Evolutionary conservation across 2,113 vertebrate species (phyloP).

Genomic region (Anolis sagrei): DNA sequence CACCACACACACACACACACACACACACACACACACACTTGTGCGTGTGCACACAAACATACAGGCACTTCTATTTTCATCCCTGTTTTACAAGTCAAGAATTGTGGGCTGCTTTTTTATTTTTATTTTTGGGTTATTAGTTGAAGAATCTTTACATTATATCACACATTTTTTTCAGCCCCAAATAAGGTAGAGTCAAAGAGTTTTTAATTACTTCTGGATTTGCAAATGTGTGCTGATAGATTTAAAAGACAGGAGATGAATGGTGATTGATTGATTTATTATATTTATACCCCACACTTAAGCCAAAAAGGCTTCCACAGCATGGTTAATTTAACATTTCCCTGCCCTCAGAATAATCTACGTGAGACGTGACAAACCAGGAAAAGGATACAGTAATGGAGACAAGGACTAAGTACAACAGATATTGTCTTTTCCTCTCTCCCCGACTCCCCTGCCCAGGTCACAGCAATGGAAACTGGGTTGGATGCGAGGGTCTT

Average conservation of each 20-base stretch:
- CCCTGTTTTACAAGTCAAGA: constrained; percentile 28
- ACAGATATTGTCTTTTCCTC: too few species aligned
- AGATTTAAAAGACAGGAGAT: not conserved
- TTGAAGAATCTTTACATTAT: constrained; percentile 11
- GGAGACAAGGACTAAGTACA: too few species aligned
- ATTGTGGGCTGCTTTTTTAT: constrained; percentile 14
- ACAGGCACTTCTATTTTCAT: constrained; percentile 4
- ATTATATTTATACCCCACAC: too few species aligned
- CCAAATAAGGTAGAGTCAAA: not conserved
- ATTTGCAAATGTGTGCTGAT: not conserved
- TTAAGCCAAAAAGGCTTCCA: too few species aligned
- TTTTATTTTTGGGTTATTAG: constrained; percentile 5
- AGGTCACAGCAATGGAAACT: too few species aligned
- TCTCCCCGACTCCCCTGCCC: too few species aligned
- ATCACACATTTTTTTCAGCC: not conserved
- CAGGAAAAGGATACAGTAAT: too few species aligned
- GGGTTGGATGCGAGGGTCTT: too few species aligned
- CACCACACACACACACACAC: constrained; percentile 49
- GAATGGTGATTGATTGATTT: not conserved
- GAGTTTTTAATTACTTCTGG: not conserved
- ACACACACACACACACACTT: not conserved
- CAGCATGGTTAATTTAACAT: too few species aligned
- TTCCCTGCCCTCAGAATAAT: too few species aligned
- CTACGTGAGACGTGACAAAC: too few species aligned
- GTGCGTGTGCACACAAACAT: too few species aligned